Conservation (phyloP, 2,888 invertebrate species). For the Perdita meconis region DNA sequence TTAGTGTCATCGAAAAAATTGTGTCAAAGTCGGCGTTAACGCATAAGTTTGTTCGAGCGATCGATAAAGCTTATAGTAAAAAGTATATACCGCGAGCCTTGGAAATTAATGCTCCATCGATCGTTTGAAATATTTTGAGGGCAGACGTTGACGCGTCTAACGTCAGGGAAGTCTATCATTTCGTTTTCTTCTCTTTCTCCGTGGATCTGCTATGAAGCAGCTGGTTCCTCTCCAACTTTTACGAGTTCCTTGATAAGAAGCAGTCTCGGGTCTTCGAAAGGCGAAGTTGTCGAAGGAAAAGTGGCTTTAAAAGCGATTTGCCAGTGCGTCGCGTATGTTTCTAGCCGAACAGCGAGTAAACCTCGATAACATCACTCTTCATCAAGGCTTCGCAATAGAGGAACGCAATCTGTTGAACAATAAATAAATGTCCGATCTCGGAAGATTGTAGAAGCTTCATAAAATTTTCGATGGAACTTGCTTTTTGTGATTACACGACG, state of each 20-base stretch:
- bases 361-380: background rate
- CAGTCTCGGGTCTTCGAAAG: constrained; percentile 20
- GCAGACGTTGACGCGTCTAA: background rate
- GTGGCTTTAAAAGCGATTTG: constrained; percentile 7
- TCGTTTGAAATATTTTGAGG: background rate
- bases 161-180: background rate
- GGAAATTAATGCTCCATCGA: background rate
- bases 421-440: background rate
- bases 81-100: constrained; percentile 6
- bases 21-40: constrained; percentile 21
- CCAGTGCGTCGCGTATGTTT: background rate
- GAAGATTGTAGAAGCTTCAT: too few relatives aligned
- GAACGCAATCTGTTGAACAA: background rate
- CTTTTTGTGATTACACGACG: too few relatives aligned
- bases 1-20: constrained; percentile 1
- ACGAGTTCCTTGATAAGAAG: constrained; percentile 25
- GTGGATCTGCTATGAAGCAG: background rate
- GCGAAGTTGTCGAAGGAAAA: constrained; percentile 1
- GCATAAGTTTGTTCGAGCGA: constrained; percentile 25
- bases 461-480: too few relatives aligned
- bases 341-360: constrained; percentile 7
- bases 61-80: constrained; percentile 33
- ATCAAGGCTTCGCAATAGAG: background rate
- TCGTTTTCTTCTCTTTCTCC: background rate
- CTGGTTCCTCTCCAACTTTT: constrained; percentile 29